A percentile compares a stretch with the other conserved stretches of the same genome.
phyloP scores from a whole-genome alignment of 2,113 vertebrate genomes.

The Phainopepla nitens region DNA sequence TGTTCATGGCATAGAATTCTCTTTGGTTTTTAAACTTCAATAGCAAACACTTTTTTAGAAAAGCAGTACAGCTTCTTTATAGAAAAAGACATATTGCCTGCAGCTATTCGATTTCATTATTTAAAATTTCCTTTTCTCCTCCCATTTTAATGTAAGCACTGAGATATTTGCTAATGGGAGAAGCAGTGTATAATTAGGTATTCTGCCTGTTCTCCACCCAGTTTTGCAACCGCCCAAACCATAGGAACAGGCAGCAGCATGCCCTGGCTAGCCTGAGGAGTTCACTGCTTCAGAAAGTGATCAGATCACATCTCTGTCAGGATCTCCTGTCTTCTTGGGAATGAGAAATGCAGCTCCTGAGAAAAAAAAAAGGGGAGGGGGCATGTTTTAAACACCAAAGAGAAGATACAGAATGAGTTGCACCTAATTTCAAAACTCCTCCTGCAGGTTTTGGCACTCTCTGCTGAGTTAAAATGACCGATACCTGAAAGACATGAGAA shows the following conservation, averaged over 20 bases:
- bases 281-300: not conserved
- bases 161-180: not conserved
- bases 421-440: not conserved
- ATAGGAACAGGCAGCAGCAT: not conserved
- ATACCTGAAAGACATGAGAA: not conserved
- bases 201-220: conserved; percentile 10
- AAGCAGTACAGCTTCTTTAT: not conserved
- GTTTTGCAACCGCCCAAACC: not conserved
- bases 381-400: not conserved
- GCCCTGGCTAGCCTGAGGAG: not conserved
- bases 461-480: not conserved
- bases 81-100: not conserved
- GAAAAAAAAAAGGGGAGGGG: not conserved
- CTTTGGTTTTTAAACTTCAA: not conserved
- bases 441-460: not conserved
- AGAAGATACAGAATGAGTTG: not conserved
- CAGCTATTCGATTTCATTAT: not conserved
- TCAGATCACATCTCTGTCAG: conserved; percentile 1
- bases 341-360: not conserved
- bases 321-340: not conserved
- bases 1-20: not conserved
- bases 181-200: not conserved
- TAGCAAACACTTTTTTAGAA: not conserved
- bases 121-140: not conserved
- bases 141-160: not conserved